These are phyloP conservation scores for Mechanitis messenoides DNA, from an alignment of 2,888 invertebrate genomes.

Conservation along the genomic window DNA sequence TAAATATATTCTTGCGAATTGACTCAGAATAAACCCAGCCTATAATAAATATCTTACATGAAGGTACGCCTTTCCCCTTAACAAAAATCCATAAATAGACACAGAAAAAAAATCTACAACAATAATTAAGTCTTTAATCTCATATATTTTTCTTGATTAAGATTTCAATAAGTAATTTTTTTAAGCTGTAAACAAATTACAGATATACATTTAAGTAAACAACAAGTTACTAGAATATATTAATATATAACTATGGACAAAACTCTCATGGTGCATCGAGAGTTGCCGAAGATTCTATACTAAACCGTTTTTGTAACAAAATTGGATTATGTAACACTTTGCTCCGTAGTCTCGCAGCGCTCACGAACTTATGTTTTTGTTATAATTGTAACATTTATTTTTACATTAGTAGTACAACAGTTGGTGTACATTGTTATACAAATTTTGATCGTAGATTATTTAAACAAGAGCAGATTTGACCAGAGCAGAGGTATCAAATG, in stretches of 20 bases:
- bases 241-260: constrained; percentile 48
- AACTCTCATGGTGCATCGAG: constrained; percentile 31
- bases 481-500: no score
- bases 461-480: no score
- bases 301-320: background rate
- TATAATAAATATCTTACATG: constrained; percentile 34
- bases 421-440: no score
- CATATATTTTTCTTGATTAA: constrained; percentile 33
- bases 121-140: constrained; percentile 61
- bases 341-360: no score
- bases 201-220: constrained; percentile 23
- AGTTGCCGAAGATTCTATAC: constrained; percentile 4
- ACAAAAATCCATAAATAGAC: constrained; percentile 9
- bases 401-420: no score
- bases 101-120: constrained; percentile 35
- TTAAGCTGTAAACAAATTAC: background rate
- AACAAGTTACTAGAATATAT: constrained; percentile 31
- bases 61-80: constrained; percentile 45
- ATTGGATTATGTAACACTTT: no score
- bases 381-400: no score
- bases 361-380: no score
- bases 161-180: background rate
- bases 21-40: constrained; percentile 56
- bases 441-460: no score
- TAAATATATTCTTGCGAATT: constrained; percentile 37